A percentile compares a stretch with the other conserved stretches of the same genome.
Conservation (phyloP, 2,113 vertebrate genomes). For the Calonectris borealis region DNA sequence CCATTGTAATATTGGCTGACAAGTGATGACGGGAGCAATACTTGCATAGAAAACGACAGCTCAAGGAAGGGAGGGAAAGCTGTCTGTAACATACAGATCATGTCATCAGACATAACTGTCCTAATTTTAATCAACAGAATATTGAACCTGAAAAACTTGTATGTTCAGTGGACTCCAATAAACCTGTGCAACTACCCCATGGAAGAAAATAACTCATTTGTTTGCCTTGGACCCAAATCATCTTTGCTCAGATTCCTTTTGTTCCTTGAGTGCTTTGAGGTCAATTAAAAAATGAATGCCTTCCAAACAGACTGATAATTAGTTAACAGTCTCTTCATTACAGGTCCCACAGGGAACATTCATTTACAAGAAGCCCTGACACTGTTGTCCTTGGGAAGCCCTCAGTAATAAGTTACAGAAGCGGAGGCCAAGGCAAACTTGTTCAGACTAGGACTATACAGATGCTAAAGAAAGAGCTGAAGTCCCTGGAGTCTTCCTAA, state of each 20-base stretch:
- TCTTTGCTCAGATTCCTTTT: slow-evolving; percentile 19
- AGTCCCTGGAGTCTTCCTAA: slow-evolving; percentile 33
- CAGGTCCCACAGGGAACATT: slow-evolving; percentile 44
- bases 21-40: not conserved
- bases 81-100: not conserved
- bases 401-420: slow-evolving; percentile 52
- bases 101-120: not conserved
- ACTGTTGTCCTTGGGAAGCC: slow-evolving; percentile 67
- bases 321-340: slow-evolving; percentile 66
- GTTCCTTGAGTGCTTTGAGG: slow-evolving; percentile 43
- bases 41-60: slow-evolving; percentile 5
- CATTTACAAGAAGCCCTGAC: slow-evolving; percentile 46
- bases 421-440: slow-evolving; percentile 33
- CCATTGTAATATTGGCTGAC: not conserved
- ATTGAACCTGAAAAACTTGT: not conserved
- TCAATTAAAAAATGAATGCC: slow-evolving; percentile 57
- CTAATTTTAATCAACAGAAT: not conserved
- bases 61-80: not conserved
- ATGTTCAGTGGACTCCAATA: not conserved
- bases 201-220: not conserved
- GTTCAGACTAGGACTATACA: slow-evolving; percentile 34
- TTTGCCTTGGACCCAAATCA: not conserved
- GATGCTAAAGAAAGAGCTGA: slow-evolving; percentile 18
- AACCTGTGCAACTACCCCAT: not conserved
- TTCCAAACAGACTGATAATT: slow-evolving; percentile 64